phyloP scores from a whole-genome alignment of 2,888 invertebrate species.

The Orgyia antiqua region DNA sequence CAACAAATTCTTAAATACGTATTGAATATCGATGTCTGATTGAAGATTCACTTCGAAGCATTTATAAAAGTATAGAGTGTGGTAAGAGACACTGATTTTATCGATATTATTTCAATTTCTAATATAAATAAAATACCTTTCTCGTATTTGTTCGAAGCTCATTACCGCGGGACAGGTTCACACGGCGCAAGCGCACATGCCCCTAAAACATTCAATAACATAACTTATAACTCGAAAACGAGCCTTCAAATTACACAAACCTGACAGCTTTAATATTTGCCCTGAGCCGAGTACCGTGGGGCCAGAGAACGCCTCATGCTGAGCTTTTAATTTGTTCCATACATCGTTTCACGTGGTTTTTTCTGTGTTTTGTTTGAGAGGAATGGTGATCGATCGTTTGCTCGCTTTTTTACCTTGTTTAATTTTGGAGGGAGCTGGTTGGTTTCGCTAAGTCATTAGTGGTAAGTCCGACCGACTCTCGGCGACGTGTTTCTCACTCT shows the following conservation, averaged over 20 bases:
- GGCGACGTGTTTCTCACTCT: conserved; percentile 39
- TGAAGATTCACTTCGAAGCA: conserved; percentile 31
- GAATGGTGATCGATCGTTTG: conserved; percentile 71
- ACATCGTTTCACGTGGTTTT: conserved; percentile 67
- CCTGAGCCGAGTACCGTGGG: conserved; percentile 48
- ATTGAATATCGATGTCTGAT: conserved; percentile 37
- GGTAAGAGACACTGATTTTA: conserved; percentile 48
- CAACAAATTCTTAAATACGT: conserved; percentile 34
- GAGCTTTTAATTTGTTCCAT: conserved; percentile 76
- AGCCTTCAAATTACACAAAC: conserved; percentile 71
- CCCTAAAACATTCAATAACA: conserved; percentile 70
- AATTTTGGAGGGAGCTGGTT: conserved; percentile 65
- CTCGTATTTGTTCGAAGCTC: conserved; percentile 44
- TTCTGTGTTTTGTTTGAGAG: conserved; percentile 70
- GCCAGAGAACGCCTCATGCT: conserved; percentile 63
- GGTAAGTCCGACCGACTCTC: conserved; percentile 21
- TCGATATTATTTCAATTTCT: conserved; percentile 51
- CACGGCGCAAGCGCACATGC: conserved; percentile 44
- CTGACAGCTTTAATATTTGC: conserved; percentile 76
- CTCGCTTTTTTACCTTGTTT: conserved; percentile 71
- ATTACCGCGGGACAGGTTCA: conserved; percentile 43
- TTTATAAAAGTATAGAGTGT: conserved; percentile 40
- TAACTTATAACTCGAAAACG: conserved; percentile 69
- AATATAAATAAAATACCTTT: conserved; percentile 36
- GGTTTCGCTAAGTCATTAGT: conserved; percentile 75